phyloP scores from a whole-genome alignment of 2,113 vertebrate genomes.

The Ophthalmotilapia sp. region DNA sequence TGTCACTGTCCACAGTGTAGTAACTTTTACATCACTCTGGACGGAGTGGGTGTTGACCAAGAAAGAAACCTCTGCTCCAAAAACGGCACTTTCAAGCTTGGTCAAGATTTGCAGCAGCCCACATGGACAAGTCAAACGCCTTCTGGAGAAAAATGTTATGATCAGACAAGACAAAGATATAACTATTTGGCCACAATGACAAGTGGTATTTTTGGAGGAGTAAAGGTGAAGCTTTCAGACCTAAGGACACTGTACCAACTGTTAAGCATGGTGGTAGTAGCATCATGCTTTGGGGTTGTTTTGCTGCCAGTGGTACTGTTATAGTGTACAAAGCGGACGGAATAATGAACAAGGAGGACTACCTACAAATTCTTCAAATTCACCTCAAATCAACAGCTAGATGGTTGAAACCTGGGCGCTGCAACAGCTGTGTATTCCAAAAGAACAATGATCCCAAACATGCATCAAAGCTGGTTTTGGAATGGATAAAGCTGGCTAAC shows the following conservation, averaged over 20 bases:
- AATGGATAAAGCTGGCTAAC: not conserved
- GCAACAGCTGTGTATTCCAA: not conserved
- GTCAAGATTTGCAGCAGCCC: not conserved
- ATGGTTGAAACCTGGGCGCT: not conserved
- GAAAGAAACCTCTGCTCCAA: not conserved
- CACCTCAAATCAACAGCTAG: not conserved
- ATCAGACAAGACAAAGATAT: not conserved
- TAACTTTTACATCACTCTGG: not conserved
- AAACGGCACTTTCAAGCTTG: not conserved
- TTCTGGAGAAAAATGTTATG: not conserved
- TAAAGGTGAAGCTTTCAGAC: not conserved
- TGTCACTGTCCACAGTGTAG: not conserved
- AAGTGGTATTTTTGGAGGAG: not conserved
- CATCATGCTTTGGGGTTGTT: not conserved
- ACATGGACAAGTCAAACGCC: not conserved
- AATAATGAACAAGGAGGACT: not conserved
- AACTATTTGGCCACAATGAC: not conserved
- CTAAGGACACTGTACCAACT: not conserved
- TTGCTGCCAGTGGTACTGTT: not conserved
- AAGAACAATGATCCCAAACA: not conserved
- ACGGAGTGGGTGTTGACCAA: not conserved
- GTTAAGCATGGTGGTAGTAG: not conserved
- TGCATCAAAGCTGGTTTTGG: not conserved
- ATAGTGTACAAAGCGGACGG: rapidly evolving
- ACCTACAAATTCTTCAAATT: not conserved